phyloP scores from a whole-genome alignment of 2,888 invertebrate genomes.

The Euclidia mi region DNA sequence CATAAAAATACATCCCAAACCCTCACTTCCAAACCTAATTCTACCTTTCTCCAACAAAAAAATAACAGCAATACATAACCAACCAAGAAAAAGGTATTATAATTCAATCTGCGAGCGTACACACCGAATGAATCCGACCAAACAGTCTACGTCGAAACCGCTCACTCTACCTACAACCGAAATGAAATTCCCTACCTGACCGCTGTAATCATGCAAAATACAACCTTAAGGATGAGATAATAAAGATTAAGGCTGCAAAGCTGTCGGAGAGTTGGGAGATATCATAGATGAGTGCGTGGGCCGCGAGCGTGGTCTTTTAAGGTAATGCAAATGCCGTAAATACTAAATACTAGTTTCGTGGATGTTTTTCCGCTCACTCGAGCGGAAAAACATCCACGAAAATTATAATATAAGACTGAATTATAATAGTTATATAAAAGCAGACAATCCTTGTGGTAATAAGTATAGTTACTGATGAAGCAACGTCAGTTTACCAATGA shows the following conservation, averaged over 20 bases:
- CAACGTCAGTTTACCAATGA: too few species aligned
- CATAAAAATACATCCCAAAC: too few species aligned
- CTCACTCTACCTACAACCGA: conserved; percentile 15
- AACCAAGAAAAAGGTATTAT: conserved; percentile 18
- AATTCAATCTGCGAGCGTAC: conserved; percentile 24
- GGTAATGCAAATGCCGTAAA: too few species aligned
- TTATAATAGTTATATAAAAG: too few species aligned
- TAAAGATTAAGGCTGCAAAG: not conserved
- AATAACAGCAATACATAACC: conserved; percentile 16
- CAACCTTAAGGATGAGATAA: not conserved
- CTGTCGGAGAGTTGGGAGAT: conserved; percentile 3
- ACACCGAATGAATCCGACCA: conserved; percentile 15
- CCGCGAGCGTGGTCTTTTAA: not conserved
- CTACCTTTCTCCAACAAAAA: not conserved
- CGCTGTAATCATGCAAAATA: too few species aligned
- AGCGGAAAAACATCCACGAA: too few species aligned
- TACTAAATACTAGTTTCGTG: too few species aligned
- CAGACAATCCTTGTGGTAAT: too few species aligned
- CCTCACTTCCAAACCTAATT: too few species aligned
- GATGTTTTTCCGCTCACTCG: too few species aligned
- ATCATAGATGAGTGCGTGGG: conserved; percentile 15
- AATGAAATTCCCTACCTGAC: conserved; percentile 17
- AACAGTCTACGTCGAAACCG: conserved; percentile 8
- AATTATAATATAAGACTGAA: too few species aligned
- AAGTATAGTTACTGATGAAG: too few species aligned